Evolutionary conservation across 2,113 vertebrate species (phyloP).

Genomic region (Laterallus jamaicensis): DNA sequence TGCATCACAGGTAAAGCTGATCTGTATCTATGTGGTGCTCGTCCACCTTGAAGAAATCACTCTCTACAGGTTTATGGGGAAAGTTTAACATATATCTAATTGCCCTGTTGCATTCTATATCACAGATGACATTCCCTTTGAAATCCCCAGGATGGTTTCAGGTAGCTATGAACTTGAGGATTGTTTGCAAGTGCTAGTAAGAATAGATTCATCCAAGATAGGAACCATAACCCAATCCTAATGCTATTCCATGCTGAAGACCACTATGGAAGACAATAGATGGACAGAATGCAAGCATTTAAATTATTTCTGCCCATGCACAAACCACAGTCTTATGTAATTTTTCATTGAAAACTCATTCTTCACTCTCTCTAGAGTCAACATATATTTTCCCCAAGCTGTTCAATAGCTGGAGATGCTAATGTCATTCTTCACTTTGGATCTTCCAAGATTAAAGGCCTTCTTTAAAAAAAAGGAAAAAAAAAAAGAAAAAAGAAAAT

Average conservation of each 20-base stretch:
- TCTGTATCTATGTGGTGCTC: background rate
- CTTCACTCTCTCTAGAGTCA: background rate
- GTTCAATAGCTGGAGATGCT: background rate
- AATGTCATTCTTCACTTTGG: background rate
- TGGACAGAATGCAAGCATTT: background rate
- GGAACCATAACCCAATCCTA: background rate
- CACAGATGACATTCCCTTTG: background rate
- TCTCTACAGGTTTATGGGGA: background rate
- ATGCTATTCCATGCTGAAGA: background rate
- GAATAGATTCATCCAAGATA: background rate
- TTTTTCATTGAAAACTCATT: background rate
- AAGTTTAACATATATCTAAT: background rate
- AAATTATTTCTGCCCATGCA: background rate
- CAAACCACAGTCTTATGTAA: background rate
- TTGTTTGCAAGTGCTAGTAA: background rate
- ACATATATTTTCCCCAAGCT: background rate
- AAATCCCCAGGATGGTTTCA: background rate
- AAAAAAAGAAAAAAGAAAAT: background rate
- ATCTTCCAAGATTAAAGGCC: background rate
- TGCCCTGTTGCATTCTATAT: background rate
- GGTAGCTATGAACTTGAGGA: background rate
- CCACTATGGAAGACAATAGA: background rate
- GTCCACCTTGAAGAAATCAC: background rate
- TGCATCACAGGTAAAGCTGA: background rate
- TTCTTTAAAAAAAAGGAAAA: background rate